Evolutionary conservation across 2,888 invertebrate genomes (phyloP).

Genomic region (Dascillus cervinus): DNA sequence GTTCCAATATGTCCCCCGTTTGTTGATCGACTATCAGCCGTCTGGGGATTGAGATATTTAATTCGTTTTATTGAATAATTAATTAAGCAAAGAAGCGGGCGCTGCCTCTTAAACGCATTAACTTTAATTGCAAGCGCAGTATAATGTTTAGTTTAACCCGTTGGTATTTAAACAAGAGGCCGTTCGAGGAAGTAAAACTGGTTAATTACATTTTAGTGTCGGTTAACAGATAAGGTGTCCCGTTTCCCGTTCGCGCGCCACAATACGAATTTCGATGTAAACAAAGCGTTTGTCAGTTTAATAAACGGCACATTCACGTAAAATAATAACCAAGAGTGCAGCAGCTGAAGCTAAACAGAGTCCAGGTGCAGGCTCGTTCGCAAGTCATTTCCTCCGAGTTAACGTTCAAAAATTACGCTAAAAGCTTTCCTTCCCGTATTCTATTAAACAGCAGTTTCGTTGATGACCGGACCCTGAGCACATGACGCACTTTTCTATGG

Average conservation of each 20-base stretch:
- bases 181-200: slow-evolving; percentile 18
- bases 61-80: slow-evolving; percentile 31
- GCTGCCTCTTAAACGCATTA: slow-evolving; percentile 26
- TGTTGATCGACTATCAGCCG: slow-evolving; percentile 25
- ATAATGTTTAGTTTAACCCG: slow-evolving; percentile 28
- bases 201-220: slow-evolving; percentile 18
- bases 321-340: slow-evolving; percentile 25
- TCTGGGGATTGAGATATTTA: slow-evolving; percentile 22
- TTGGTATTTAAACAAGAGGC: slow-evolving; percentile 26
- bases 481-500: too few species aligned
- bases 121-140: slow-evolving; percentile 27
- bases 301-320: slow-evolving; percentile 26
- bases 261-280: too few species aligned
- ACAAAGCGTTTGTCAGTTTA: too few species aligned
- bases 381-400: slow-evolving; percentile 28
- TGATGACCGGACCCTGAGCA: too few species aligned
- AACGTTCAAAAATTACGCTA: slow-evolving; percentile 23
- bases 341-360: slow-evolving; percentile 20
- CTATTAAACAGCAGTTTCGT: too few species aligned
- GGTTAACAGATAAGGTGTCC: slow-evolving; percentile 16
- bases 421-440: slow-evolving; percentile 18
- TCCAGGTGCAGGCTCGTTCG: slow-evolving; percentile 27
- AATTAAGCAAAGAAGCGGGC: slow-evolving; percentile 22
- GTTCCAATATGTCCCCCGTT: slow-evolving; percentile 25
- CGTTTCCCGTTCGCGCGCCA: too few species aligned